These are phyloP conservation scores for Scomber scombrus DNA, from an alignment of 2,113 vertebrate genomes.

Conservation along the genomic window DNA sequence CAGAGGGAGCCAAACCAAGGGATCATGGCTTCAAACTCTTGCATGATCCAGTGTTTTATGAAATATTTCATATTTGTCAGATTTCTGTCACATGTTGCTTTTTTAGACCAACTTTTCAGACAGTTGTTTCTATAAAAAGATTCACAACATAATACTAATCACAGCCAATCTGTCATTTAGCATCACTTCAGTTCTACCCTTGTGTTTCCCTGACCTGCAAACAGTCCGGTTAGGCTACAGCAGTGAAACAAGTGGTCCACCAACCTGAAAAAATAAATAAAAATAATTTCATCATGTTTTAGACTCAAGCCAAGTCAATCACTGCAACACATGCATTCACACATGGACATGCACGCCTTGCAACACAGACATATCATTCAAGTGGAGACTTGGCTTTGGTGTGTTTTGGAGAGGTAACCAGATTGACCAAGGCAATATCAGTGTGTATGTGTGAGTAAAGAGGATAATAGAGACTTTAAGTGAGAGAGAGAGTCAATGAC, in stretches of 20 bases:
- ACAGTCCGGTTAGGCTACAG: background rate
- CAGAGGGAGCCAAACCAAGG: background rate
- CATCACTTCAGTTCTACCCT: background rate
- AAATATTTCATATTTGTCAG: constrained; percentile 4
- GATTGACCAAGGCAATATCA: constrained; percentile 21
- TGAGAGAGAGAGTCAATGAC: constrained; percentile 17
- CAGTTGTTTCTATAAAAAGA: constrained; percentile 3
- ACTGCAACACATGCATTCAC: constrained; percentile 16
- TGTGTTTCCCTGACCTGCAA: background rate
- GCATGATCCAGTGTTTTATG: background rate
- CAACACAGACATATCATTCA: constrained; percentile 14
- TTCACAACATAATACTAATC: constrained; percentile 1
- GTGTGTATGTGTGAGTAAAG: constrained; percentile 4
- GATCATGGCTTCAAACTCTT: background rate
- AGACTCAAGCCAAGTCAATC: constrained; percentile 12
- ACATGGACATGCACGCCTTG: background rate
- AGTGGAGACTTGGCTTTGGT: background rate
- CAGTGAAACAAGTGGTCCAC: background rate
- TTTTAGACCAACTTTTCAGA: constrained; percentile 6
- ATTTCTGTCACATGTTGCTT: background rate
- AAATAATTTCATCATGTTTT: background rate
- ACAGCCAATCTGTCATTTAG: constrained; percentile 12
- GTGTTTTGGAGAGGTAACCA: constrained; percentile 24
- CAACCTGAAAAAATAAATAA: background rate
- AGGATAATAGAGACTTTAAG: constrained; percentile 5